Conservation (phyloP, 1,140 invertebrate genomes). For the Cotesia glomerata region DNA sequence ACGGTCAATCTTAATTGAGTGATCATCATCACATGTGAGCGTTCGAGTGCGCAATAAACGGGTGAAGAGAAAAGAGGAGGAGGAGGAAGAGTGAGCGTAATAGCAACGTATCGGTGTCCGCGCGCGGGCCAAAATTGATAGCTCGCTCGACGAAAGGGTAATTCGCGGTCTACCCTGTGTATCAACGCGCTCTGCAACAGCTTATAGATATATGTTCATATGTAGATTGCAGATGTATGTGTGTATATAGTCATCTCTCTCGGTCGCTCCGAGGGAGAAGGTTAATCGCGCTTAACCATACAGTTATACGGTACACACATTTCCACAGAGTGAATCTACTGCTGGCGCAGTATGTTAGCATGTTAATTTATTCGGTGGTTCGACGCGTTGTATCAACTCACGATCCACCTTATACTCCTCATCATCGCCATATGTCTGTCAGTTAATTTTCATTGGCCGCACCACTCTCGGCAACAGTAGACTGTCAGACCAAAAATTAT, state of each 20-base stretch:
- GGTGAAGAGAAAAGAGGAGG: not conserved
- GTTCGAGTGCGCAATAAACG: not conserved
- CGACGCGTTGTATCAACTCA: constrained; percentile 13
- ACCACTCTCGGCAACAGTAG: no score
- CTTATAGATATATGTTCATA: not conserved
- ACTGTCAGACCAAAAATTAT: no score
- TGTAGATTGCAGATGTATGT: not conserved
- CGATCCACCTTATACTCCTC: constrained; percentile 11
- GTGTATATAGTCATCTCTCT: not conserved
- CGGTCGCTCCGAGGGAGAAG: constrained; percentile 21
- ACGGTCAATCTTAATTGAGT: not conserved
- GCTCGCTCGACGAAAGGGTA: constrained; percentile 29
- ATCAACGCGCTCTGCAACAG: constrained; percentile 17
- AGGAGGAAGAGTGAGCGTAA: not conserved
- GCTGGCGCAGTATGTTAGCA: constrained; percentile 16
- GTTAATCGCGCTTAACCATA: constrained; percentile 28
- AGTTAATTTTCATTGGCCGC: not conserved
- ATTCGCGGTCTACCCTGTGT: constrained; percentile 31
- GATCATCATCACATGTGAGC: not conserved
- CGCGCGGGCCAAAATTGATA: constrained; percentile 29
- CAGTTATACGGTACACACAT: not conserved
- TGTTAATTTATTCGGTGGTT: constrained; percentile 22
- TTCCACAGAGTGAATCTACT: not conserved
- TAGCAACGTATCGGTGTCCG: constrained; percentile 23
- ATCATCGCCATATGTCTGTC: constrained; percentile 6